Conservation (phyloP, 2,888 invertebrate species). For the Acanthosepion esculentum region DNA sequence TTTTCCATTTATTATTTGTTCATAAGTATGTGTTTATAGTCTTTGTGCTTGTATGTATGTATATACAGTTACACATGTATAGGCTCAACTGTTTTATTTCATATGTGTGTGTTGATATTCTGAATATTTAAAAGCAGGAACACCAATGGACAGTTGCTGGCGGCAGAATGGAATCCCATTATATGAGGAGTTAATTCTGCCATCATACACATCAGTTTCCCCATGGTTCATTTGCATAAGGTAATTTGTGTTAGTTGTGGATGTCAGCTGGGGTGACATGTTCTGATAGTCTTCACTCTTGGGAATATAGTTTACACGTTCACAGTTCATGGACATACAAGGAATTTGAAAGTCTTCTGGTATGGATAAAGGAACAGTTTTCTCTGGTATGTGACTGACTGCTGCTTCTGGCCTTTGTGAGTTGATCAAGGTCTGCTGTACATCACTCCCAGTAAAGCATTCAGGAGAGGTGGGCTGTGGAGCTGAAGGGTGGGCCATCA, state of each 20-base stretch:
- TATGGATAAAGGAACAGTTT: slow-evolving; percentile 24
- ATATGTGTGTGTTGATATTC: not conserved
- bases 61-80: not conserved
- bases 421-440: not conserved
- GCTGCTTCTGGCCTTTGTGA: not conserved
- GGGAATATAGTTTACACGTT: slow-evolving; percentile 14
- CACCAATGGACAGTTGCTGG: not conserved
- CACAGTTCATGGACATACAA: slow-evolving; percentile 8
- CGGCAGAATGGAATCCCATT: slow-evolving; percentile 8
- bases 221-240: not conserved
- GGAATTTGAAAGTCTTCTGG: slow-evolving; percentile 45
- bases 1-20: not conserved
- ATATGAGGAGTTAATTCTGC: not conserved
- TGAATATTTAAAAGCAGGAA: slow-evolving; percentile 33
- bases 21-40: not conserved
- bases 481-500: not conserved
- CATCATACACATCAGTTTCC: not conserved
- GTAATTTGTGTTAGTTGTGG: not conserved
- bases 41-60: not conserved
- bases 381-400: not conserved
- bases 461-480: not conserved
- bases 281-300: not conserved
- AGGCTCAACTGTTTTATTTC: not conserved
- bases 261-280: not conserved
- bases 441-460: not conserved